Evolutionary conservation across 2,113 vertebrate genomes (phyloP), one percentile per base, ranked within the genome.

Genomic region (Rhea pennata): DNA sequence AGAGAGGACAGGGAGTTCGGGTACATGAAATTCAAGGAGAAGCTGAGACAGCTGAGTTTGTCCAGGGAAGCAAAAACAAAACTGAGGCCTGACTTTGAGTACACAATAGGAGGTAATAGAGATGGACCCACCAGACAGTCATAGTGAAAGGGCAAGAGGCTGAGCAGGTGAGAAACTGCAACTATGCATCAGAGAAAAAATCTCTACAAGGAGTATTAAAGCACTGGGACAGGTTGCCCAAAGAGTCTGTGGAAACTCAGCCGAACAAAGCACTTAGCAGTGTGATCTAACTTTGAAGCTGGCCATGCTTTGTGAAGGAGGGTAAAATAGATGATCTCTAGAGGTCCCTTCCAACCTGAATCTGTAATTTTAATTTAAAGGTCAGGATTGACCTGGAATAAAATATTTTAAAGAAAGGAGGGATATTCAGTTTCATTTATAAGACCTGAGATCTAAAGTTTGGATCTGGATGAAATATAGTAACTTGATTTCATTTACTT

Each of bases 261-360:
- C 31, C 59, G 87, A 75, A 87, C 51, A 85, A 75, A 40, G 17
- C 27, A 51, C 31, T 87, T 51, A 71, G 50, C 51, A 82, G 81
- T 48, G 61, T 46, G n/a, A 84, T 75, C 26, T 82, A n/a, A 84
- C 90, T 84, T 89, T 87, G 84, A 94, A 90, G 85, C 64, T 82
- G 94, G 48, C n/a, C 84, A 61, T 65, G n/a, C 27, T 79, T 91
- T 82, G 42, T 79, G 71, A 94, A 65, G 26, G 17, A 11, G 10
- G 69, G 85, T 79, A 91, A 94, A 87, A 70, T 69, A 85, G 11
- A 72, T 82, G 87, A 93, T 84, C 51, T 89, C 29, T 71, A 87
- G 17, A 24, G 3, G 26, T 78, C 39, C 56, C 78, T 82, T 42
- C 10, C 31, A 53, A 61, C 10, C 1, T 72, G 82, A 72, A 87